Conservation (phyloP, 2,113 vertebrate species). For the Potamarius usumacintae region DNA sequence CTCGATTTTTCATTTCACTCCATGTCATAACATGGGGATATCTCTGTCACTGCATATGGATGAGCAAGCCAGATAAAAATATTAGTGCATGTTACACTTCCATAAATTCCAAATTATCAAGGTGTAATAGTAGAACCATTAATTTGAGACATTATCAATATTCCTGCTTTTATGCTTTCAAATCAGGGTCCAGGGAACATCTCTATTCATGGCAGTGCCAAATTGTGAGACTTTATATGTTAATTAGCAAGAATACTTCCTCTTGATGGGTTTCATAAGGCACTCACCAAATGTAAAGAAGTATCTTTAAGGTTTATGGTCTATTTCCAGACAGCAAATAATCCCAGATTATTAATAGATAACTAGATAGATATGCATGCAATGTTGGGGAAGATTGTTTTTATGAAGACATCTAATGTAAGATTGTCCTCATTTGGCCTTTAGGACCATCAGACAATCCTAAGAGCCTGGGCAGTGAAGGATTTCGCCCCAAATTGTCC, state of each 20-base stretch:
- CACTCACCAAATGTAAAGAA: neutral
- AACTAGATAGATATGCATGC: neutral
- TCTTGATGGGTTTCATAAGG: neutral
- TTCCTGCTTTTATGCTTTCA: neutral
- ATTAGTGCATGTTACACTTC: neutral
- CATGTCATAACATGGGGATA: neutral
- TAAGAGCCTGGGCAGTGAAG: constrained; percentile 98
- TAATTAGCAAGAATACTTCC: neutral
- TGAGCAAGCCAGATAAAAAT: neutral
- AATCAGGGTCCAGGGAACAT: neutral
- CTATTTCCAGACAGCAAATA: neutral
- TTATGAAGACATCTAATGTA: neutral
- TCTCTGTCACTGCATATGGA: neutral
- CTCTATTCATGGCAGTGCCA: neutral
- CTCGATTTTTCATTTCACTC: neutral
- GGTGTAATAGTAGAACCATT: neutral
- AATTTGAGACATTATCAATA: neutral
- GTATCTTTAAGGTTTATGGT: neutral
- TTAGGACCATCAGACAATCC: constrained; percentile 95
- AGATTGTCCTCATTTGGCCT: neutral
- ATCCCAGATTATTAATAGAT: neutral
- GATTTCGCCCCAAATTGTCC: constrained; percentile 98
- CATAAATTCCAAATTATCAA: neutral
- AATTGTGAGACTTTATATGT: neutral
- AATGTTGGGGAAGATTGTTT: neutral